Conservation (phyloP, 1,140 invertebrate species). For the Anastrepha obliqua region DNA sequence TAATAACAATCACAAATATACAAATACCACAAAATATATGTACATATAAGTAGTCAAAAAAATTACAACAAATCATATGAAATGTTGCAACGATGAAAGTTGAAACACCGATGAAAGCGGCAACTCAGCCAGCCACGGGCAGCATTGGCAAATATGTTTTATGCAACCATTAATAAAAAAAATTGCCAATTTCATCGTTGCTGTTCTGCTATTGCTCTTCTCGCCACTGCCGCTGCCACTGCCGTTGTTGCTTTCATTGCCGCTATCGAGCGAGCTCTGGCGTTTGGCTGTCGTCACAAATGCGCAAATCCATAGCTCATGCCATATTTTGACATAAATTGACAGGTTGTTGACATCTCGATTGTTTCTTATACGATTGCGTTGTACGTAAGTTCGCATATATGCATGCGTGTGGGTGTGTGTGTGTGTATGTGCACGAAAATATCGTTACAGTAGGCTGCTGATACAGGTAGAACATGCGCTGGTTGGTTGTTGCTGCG, state of each 20-base stretch:
- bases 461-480: slow-evolving; percentile 1
- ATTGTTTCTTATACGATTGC: slow-evolving; percentile 1
- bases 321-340: slow-evolving; percentile 53
- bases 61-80: neutral
- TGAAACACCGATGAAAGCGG: slow-evolving; percentile 35
- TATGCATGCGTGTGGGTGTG: neutral
- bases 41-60: neutral
- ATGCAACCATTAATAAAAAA: neutral
- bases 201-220: no score
- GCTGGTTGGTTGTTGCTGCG: slow-evolving; percentile 1
- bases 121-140: neutral
- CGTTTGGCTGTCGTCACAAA: slow-evolving; percentile 30
- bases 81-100: slow-evolving; percentile 34
- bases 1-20: neutral
- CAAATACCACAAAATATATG: neutral
- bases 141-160: neutral
- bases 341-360: slow-evolving; percentile 46
- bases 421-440: neutral
- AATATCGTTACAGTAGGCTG: neutral
- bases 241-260: neutral
- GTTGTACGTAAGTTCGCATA: neutral
- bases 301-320: slow-evolving; percentile 49
- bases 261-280: neutral
- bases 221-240: neutral
- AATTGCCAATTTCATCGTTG: neutral